Base-by-base conservation (phyloP, 2,888 invertebrate genomes). In the Halictus quadricinctus region DNA sequence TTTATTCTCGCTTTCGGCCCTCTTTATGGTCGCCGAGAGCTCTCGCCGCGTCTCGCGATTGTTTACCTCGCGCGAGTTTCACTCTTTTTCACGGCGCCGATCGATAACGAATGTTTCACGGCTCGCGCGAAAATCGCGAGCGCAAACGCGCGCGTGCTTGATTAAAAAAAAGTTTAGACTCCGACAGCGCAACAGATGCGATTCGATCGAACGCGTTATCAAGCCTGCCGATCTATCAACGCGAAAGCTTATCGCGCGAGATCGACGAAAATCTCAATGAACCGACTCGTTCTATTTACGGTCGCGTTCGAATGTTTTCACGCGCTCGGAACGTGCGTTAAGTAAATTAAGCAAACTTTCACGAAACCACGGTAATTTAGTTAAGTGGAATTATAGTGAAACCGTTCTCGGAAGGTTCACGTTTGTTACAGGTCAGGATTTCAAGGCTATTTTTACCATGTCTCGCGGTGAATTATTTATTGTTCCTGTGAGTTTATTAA, bases 1-100 rank as follows among this genome's bases (percentile, higher is more conserved):
- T 84, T 78, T 80, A 76, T 76, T 74, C 70, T 36, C 54, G n/a
- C 41, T 78, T 75, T 46, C 58, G 46, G 48, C 74, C 48, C 48
- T 60, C 72, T 66, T 29, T 43, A 81, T 18, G n/a, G 25, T 12
- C 15, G 0, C 15, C 43, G 10, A 36, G 29, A n/a, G 25, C n/a
- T 75, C 54, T 36, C 36, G 36, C 36, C 54, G 25, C 48, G n/a
- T 18, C n/a, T 58, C n/a, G 64, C 76, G 64, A 76, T 48, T 46
- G 48, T 48, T 69, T 70, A 43, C 41, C n/a, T 43, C 41, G 18
- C 43, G 70, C 70, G 70, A 43, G n/a, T 70, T 7, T n/a, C 69
- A 12, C 13, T 41, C 36, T 21, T 12, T 21, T 7, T 36, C 66
- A 10, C 12, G 12, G 60, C 5, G 29, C 29, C 43, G 70, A 70